Conservation (phyloP, 2,888 invertebrate species). For the Corythucha ciliata region DNA sequence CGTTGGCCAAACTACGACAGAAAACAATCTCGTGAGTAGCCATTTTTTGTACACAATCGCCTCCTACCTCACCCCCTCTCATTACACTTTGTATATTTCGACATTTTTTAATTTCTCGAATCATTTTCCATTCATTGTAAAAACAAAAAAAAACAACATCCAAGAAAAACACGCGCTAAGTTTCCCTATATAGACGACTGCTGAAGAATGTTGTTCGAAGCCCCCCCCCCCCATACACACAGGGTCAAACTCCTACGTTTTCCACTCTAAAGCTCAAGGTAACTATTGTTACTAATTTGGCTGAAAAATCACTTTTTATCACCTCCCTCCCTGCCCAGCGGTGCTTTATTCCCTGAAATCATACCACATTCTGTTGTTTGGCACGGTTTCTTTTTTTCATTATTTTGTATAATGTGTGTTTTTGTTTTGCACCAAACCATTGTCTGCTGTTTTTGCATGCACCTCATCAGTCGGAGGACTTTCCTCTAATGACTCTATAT, state of each 20-base stretch:
- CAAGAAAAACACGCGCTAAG: too few species aligned
- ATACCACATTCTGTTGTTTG: not conserved
- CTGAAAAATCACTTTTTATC: too few species aligned
- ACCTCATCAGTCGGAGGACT: conserved; percentile 50
- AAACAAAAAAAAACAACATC: too few species aligned
- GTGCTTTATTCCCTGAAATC: not conserved
- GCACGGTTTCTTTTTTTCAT: conserved; percentile 28
- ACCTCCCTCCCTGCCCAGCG: not conserved
- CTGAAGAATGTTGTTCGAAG: too few species aligned
- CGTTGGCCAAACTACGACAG: conserved; percentile 24
- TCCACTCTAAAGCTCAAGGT: too few species aligned
- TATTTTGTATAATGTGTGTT: conserved; percentile 30
- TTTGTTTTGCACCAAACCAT: conserved; percentile 44
- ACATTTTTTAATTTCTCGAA: too few species aligned
- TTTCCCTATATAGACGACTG: too few species aligned
- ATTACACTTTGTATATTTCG: conserved; percentile 3
- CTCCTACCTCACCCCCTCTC: not conserved
- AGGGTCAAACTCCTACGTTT: too few species aligned
- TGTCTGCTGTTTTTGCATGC: conserved; percentile 32
- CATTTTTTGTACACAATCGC: not conserved
- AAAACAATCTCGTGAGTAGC: conserved; percentile 30
- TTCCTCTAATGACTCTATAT: conserved; percentile 49
- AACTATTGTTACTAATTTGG: too few species aligned
- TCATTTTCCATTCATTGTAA: too few species aligned
- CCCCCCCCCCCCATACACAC: too few species aligned